Evolutionary conservation across 2,113 vertebrate genomes (phyloP).

Genomic region (Agapornis roseicollis): DNA sequence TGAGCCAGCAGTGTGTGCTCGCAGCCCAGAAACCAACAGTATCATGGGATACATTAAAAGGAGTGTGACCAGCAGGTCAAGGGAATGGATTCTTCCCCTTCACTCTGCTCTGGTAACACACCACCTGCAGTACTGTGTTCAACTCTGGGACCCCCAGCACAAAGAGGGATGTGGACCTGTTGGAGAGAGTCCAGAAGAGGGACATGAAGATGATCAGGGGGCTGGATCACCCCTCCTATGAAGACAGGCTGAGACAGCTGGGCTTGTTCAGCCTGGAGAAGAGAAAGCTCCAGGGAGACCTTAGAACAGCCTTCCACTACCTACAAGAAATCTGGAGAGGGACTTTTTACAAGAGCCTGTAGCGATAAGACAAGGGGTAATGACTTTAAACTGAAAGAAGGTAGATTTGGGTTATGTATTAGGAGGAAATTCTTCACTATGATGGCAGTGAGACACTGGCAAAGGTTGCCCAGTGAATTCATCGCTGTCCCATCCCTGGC

Average conservation of each 20-base stretch:
- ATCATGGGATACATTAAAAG: neutral
- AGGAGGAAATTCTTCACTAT: neutral
- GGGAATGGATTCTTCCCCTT: neutral
- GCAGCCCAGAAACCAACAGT: neutral
- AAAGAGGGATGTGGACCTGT: neutral
- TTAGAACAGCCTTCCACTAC: neutral
- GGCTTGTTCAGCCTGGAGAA: neutral
- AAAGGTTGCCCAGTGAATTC: neutral
- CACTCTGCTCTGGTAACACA: neutral
- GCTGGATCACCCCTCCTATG: neutral
- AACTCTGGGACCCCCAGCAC: neutral
- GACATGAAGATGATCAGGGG: neutral
- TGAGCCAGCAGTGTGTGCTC: neutral
- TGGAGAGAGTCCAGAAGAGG: neutral
- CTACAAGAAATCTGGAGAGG: neutral
- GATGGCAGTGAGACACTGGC: neutral
- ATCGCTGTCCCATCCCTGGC: neutral
- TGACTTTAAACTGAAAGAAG: neutral
- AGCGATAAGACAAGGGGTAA: neutral
- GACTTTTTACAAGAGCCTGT: neutral
- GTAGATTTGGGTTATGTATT: neutral
- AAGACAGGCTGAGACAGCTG: neutral
- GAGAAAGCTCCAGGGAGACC: neutral
- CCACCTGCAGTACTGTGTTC: neutral
- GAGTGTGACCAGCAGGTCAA: neutral